These are phyloP conservation scores for Luperina nickerlii DNA, from an alignment of 2,888 invertebrate species.

Conservation along the genomic window DNA sequence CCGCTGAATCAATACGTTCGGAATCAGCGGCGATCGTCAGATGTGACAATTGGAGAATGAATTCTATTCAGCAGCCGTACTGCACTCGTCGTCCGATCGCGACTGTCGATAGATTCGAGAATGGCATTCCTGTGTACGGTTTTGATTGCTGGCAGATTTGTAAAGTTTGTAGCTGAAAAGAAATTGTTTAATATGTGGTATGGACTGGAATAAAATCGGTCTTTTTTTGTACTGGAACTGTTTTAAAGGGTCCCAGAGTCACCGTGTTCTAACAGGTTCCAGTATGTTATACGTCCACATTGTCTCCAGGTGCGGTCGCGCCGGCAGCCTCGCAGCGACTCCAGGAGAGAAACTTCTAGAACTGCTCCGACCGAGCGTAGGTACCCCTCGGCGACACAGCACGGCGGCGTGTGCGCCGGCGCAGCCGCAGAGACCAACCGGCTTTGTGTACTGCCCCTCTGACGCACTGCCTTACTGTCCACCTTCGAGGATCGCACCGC, in stretches of 20 bases:
- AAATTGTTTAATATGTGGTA: not conserved
- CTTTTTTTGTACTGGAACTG: not conserved
- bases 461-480: slow-evolving; percentile 89
- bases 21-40: slow-evolving; percentile 6
- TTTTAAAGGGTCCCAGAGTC: not conserved
- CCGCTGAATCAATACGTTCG: slow-evolving; percentile 29
- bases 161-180: not conserved
- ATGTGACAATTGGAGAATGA: slow-evolving; percentile 22
- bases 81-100: not conserved
- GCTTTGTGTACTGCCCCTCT: slow-evolving; percentile 88
- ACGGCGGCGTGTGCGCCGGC: slow-evolving; percentile 83
- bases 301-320: slow-evolving; percentile 83
- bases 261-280: not conserved
- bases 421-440: slow-evolving; percentile 76
- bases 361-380: slow-evolving; percentile 86
- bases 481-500: slow-evolving; percentile 84
- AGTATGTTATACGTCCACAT: not conserved
- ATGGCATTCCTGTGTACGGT: not conserved
- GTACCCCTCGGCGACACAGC: slow-evolving; percentile 87
- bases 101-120: not conserved
- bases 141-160: not conserved
- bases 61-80: slow-evolving; percentile 21
- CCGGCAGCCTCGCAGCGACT: slow-evolving; percentile 87
- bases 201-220: not conserved
- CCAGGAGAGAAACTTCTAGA: slow-evolving; percentile 90